These are phyloP conservation scores for Poecilia wingei DNA, from an alignment of 2,797 vertebrate genomes.

Conservation along the genomic window DNA sequence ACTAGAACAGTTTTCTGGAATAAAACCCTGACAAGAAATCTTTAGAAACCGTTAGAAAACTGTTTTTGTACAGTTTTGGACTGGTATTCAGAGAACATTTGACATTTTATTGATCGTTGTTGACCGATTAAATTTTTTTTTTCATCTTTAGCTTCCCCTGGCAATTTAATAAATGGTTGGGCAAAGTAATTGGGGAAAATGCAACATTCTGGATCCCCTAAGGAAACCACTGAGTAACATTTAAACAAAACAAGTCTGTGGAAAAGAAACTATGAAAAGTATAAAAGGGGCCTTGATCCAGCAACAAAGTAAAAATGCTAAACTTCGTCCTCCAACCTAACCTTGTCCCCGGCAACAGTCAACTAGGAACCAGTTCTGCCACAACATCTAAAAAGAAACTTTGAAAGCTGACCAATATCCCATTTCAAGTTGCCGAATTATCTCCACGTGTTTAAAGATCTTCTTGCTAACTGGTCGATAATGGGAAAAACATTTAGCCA, in stretches of 20 bases:
- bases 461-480: neutral
- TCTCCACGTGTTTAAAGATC: slow-evolving; percentile 17
- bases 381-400: slow-evolving; percentile 28
- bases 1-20: neutral
- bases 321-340: slow-evolving; percentile 8
- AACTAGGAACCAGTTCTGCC: slow-evolving; percentile 33
- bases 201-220: neutral
- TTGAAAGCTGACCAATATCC: slow-evolving; percentile 23
- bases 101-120: neutral
- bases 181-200: neutral
- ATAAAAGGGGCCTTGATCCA: slow-evolving; percentile 34
- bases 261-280: slow-evolving; percentile 11
- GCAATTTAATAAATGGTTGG: neutral
- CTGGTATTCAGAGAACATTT: neutral
- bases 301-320: slow-evolving; percentile 10
- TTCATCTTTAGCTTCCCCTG: too few species aligned
- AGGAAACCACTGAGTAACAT: neutral
- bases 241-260: neutral
- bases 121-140: neutral
- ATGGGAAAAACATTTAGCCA: slow-evolving; percentile 15
- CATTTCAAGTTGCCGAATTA: slow-evolving; percentile 8
- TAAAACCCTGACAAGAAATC: neutral
- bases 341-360: slow-evolving; percentile 16
- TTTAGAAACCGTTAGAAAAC: neutral
- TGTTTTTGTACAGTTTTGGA: neutral